phyloP scores from a whole-genome alignment of 1,140 invertebrate species.

The Apis mellifera region DNA sequence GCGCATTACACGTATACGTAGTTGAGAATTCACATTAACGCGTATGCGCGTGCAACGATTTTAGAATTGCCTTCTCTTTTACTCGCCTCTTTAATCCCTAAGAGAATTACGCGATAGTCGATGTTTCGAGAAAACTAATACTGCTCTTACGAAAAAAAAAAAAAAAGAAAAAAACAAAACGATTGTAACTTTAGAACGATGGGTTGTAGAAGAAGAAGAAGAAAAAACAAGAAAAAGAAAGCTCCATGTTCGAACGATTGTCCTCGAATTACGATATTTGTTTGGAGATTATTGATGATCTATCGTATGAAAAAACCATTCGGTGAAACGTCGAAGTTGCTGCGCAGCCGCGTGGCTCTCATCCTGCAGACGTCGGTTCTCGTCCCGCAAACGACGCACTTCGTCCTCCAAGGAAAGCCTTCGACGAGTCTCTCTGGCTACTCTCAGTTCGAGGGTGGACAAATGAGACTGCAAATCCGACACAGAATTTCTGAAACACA shows the following conservation, averaged over 20 bases:
- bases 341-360: constrained; percentile 94
- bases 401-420: constrained; percentile 86
- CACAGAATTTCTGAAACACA: constrained; percentile 74
- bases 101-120: neutral
- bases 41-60: no score
- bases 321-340: constrained; percentile 93
- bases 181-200: neutral
- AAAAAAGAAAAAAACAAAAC: no score
- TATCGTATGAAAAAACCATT: constrained; percentile 96
- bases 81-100: constrained; percentile 28
- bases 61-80: neutral
- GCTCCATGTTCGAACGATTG: neutral
- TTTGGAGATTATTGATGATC: constrained; percentile 84
- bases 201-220: constrained; percentile 31
- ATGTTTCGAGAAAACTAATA: constrained; percentile 67
- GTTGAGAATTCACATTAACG: no score
- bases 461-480: constrained; percentile 85
- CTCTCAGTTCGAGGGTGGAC: constrained; percentile 84
- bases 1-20: no score
- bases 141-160: constrained; percentile 65
- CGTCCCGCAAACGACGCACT: constrained; percentile 89
- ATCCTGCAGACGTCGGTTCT: constrained; percentile 93
- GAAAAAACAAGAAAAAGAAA: constrained; percentile 10
- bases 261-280: neutral
- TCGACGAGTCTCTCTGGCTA: constrained; percentile 84